Evolutionary conservation across 1,140 invertebrate genomes (phyloP), one percentile per base, ranked within the genome.

Genomic region (Melipona quadrifasciata): DNA sequence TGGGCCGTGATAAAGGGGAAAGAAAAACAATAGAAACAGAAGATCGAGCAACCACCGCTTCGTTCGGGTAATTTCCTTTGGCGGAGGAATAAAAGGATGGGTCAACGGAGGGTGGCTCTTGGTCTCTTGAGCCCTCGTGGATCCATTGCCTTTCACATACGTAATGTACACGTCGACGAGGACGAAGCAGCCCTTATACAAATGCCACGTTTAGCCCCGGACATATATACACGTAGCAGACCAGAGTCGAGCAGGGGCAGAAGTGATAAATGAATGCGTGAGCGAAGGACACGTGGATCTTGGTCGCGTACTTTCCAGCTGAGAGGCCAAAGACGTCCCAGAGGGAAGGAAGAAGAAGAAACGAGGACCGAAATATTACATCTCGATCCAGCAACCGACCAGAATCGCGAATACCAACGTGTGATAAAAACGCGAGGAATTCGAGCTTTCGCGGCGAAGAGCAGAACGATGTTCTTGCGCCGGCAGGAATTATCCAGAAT

Each of bases 241-340:
- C n/a, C n/a, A 8, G 39, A 16, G 12, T 5, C n/a, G 31, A 88
- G 64, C 72, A 61, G 72, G 67, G 51, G 71, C 4, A 24, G 14
- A 24, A 47, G 55, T 90, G 89, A 90, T 85, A 90, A 89, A 90
- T 90, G 89, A 90, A 90, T 85, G 79, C 85, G 78, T 84, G 71
- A 67, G 39, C 31, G 82, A 77, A 70, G 19, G 78, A 72, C 64
- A 76, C 55, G 55, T 47, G 27, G 34, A 34, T 27, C 21, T 31
- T 21, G 55, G 12, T 67, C 61, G 57, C 34, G 34, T 57, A 27
- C 71, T 61, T 72, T 55, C 53, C 27, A 14, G 19, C 16, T 72
- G 34, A 82, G 84, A 79, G 79, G 77, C 85, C 77, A 85, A 89
- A 89, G 88, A 90, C 82, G 85, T 80, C 85, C 80, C 65, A 2